A percentile compares a stretch with the other conserved stretches of the same genome.
Evolutionary conservation across 2,113 vertebrate genomes (phyloP).

Genomic region (Perognathus longimembris): DNA sequence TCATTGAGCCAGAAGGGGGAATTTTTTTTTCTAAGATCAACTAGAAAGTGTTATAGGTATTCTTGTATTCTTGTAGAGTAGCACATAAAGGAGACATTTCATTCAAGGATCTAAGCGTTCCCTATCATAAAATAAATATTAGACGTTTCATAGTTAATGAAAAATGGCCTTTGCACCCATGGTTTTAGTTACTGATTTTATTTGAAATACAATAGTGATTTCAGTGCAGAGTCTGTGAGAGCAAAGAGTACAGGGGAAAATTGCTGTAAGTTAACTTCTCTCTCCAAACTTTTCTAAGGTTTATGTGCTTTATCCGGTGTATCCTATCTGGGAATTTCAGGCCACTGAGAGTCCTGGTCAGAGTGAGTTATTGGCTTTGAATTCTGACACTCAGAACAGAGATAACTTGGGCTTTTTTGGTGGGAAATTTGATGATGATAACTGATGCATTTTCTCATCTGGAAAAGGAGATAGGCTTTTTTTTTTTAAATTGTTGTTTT

Average conservation of each 20-base stretch:
- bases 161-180: neutral
- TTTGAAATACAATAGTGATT: neutral
- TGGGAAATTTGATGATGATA: slow-evolving; percentile 20
- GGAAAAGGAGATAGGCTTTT: neutral
- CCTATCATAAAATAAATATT: slow-evolving; percentile 14
- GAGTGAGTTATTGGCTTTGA: neutral
- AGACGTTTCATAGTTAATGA: slow-evolving; percentile 9
- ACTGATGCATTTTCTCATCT: slow-evolving; percentile 24
- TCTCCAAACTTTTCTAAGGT: neutral
- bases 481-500: neutral
- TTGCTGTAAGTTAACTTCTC: neutral
- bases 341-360: neutral
- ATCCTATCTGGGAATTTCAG: neutral
- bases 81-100: neutral
- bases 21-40: neutral
- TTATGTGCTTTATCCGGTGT: neutral
- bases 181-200: neutral
- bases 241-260: neutral
- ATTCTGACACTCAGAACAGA: neutral
- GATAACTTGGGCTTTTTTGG: slow-evolving; percentile 39
- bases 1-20: neutral
- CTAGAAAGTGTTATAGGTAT: neutral
- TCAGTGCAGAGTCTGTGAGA: neutral
- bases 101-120: neutral
- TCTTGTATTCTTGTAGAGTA: neutral